Evolutionary conservation across 2,797 vertebrate genomes (phyloP).

Genomic region (Morus bassanus): DNA sequence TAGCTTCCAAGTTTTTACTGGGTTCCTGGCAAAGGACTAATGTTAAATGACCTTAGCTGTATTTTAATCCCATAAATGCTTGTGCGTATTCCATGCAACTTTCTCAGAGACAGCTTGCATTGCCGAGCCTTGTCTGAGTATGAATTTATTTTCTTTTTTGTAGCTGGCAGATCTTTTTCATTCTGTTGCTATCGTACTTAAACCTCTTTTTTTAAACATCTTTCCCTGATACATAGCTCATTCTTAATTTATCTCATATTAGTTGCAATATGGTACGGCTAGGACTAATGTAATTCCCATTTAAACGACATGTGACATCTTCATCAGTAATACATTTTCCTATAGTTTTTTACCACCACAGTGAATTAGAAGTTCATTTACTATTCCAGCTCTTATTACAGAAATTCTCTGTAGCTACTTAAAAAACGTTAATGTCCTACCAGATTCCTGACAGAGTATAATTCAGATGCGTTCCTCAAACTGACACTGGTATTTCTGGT

Average conservation of each 20-base stretch:
- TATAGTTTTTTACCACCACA: not conserved
- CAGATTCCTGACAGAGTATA: not conserved
- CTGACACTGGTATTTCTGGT: not conserved
- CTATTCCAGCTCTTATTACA: not conserved
- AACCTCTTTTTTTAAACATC: not conserved
- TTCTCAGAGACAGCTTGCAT: not conserved
- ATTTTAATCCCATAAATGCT: slow-evolving; percentile 46
- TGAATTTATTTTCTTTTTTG: not conserved
- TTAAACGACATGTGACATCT: not conserved
- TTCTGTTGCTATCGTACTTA: not conserved
- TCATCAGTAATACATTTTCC: not conserved
- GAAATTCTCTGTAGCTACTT: not conserved
- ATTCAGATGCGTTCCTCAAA: not conserved
- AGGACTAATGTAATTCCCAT: not conserved
- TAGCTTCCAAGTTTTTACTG: not conserved
- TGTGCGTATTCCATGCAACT: not conserved
- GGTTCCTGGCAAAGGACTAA: slow-evolving; percentile 4
- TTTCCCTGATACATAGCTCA: not conserved
- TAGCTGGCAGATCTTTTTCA: not conserved
- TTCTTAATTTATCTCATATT: not conserved
- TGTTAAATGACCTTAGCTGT: slow-evolving; percentile 1
- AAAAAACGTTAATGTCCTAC: not conserved
- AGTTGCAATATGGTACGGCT: not conserved
- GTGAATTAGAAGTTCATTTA: not conserved
- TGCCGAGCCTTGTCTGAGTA: not conserved